Evolutionary conservation across 2,888 invertebrate species (phyloP), one percentile per base, ranked within the genome.

Genomic region (Cerastis rubricosa): DNA sequence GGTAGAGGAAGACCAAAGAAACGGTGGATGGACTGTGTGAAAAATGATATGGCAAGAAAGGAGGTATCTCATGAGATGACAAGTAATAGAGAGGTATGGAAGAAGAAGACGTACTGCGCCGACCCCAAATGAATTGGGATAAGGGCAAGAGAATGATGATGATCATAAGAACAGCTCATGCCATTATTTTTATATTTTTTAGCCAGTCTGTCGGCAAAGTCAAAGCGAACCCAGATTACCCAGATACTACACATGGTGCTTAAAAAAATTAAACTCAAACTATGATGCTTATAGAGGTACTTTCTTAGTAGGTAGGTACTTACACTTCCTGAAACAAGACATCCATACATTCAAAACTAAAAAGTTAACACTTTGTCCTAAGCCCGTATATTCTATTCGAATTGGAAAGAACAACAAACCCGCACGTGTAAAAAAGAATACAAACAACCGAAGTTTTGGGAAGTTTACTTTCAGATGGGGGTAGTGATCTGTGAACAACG

Each of bases 401-500:
- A 76, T 87, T 89, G 47, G 66, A 78, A 86, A 87, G 84, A 87
- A 85, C 84, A 86, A 86, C 83, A 83, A 88, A 85, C 82, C 83
- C 81, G 74, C 84, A 86, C 80, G 66, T 80, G 76, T 82, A 85
- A 87, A 87, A 88, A 88, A 76, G 70, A 49, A 71, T 66, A 66
- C 78, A 78, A 83, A 88, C 87, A 82, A 61, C 67, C 65, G 47
- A 87, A 88, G 80, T 88, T 88, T 47, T 35, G 61, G 61, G 66
- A 81, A 86, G 83, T 88, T 88, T 82, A 78, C 81, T 83, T 85
- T 85, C 83, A 70, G 86, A 86, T 84, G 75, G 85, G 85, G 83
- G 81, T 78, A 89, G 85, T 89, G 90, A 88, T 88, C 86, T 85
- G 89, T 88, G 87, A 89, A 85, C 84, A 81, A 83, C 80, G 78